Evolutionary conservation across 1,140 invertebrate species (phyloP), one percentile per base, ranked within the genome.

Genomic region (Drosophila gunungcola): DNA sequence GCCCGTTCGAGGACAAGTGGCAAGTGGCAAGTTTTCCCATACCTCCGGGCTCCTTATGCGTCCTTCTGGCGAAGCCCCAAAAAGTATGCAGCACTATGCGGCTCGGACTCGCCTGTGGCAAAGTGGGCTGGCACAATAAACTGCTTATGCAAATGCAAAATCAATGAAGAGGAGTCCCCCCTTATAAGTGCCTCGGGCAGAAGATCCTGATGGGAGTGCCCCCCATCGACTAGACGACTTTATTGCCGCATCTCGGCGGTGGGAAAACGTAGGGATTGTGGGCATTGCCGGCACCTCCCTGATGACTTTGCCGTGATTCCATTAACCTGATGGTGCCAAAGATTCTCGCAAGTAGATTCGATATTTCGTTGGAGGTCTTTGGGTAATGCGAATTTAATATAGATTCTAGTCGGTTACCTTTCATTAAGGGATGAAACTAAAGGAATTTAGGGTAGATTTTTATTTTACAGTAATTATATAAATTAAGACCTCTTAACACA

Each of bases 121-220:
- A 42, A 34, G 7, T 16, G 34, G 7, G 34, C 25, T n/a, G 21
- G 72, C 53, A 73, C 45, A 73, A 74, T 75, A 74, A 74, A 75
- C 73, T 74, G 72, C 61, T 75, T 76, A 67, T 76, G 72, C 60
- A 72, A 72, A 72, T 63, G 51, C 53, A 58, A 76, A 76, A 77
- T 77, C 73, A 76, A 76, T 76, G 58, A 12, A 49, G 13, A 29
- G 32, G 34, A 11, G 32, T 3, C 11, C 39, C 7, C 46, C 32
- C 34, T 13, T 32, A 49, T 49, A 49, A 49, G 46, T 49, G 13
- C 49, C 21, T 4, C 9, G 13, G 16, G 48, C 29, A 16, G 13
- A 3, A 36, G 49, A 16, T 36, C 13, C 29, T 10, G 49, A 34
- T 21, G 49, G 10, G 29, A 1, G 5, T 29, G 1, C n/a, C 16